Conservation (phyloP, 2,113 vertebrate genomes). For the Osmerus mordax region DNA sequence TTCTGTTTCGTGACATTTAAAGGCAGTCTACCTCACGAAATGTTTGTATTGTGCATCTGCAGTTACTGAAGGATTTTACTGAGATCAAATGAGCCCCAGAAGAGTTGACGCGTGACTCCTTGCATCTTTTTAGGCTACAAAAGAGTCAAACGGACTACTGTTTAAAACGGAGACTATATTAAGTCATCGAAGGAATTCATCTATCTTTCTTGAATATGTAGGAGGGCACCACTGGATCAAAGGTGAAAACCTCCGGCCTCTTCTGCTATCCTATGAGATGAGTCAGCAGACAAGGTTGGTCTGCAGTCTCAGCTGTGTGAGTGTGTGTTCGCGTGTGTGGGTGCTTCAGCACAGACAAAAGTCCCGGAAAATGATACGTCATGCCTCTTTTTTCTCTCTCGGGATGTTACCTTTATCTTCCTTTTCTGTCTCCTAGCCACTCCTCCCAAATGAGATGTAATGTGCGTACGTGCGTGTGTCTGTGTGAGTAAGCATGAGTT, state of each 20-base stretch:
- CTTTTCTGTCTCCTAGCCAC: slow-evolving; percentile 30
- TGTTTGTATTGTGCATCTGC: no score
- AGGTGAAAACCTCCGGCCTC: slow-evolving; percentile 7
- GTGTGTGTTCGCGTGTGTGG: background rate
- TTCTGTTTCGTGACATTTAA: no score
- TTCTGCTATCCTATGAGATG: slow-evolving; percentile 5
- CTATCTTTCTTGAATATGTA: background rate
- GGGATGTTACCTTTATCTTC: slow-evolving; percentile 49
- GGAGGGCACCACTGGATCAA: slow-evolving; percentile 2
- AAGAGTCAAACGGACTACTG: background rate
- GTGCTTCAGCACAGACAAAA: background rate
- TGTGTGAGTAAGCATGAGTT: slow-evolving; percentile 1
- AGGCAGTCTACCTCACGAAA: no score
- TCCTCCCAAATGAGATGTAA: slow-evolving; percentile 15
- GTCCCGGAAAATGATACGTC: slow-evolving; percentile 17
- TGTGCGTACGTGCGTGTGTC: slow-evolving; percentile 9
- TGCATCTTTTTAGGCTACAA: no score
- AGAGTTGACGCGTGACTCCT: no score
- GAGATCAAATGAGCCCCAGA: no score
- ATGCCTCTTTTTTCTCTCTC: slow-evolving; percentile 11
- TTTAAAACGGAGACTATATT: background rate
- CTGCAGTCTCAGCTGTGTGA: slow-evolving; percentile 7
- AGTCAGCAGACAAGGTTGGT: slow-evolving; percentile 26
- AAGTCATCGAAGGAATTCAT: background rate
- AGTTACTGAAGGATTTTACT: no score